Evolutionary conservation across 2,797 vertebrate genomes (phyloP).

Genomic region (Myripristis murdjan): DNA sequence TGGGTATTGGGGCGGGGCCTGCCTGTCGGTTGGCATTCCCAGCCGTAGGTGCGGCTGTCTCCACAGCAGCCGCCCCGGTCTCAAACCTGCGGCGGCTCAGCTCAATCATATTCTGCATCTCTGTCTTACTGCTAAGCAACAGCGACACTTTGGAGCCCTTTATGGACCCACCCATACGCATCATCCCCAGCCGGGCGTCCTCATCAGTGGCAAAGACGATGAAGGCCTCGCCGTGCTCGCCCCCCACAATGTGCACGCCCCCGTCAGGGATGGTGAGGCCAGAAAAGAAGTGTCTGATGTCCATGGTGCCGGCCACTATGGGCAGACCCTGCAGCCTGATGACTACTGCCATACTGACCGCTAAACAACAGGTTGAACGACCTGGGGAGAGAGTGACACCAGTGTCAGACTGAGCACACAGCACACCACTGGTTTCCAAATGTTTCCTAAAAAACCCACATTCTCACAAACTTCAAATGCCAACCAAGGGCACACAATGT

Average conservation of each 20-base stretch:
- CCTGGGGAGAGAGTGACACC: constrained; percentile 99
- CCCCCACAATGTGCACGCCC: constrained; percentile 99
- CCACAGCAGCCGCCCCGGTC: constrained; percentile 84
- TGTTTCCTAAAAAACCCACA: constrained; percentile 35
- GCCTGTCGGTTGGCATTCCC: constrained; percentile 91
- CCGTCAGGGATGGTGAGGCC: constrained; percentile 99
- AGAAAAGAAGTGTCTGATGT: constrained; percentile 99
- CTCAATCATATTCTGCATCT: constrained; percentile 99
- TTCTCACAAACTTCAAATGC: background rate
- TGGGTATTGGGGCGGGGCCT: constrained; percentile 80
- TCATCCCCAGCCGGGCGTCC: constrained; percentile 99
- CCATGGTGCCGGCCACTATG: constrained; percentile 99
- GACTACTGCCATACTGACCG: constrained; percentile 99
- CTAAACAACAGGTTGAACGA: constrained; percentile 88
- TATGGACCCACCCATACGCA: constrained; percentile 98
- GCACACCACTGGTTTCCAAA: constrained; percentile 69
- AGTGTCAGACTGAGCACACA: constrained; percentile 86
- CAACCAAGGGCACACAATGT: constrained; percentile 15
- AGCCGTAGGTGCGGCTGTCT: constrained; percentile 85
- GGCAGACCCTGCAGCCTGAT: constrained; percentile 99
- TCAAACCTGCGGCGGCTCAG: constrained; percentile 98
- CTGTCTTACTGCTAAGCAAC: constrained; percentile 98
- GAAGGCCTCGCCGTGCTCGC: constrained; percentile 99
- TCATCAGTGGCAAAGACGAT: constrained; percentile 99
- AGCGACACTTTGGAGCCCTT: constrained; percentile 99